Base-by-base conservation (phyloP, 1,140 invertebrate genomes). In the Psilanteris sp. region DNA sequence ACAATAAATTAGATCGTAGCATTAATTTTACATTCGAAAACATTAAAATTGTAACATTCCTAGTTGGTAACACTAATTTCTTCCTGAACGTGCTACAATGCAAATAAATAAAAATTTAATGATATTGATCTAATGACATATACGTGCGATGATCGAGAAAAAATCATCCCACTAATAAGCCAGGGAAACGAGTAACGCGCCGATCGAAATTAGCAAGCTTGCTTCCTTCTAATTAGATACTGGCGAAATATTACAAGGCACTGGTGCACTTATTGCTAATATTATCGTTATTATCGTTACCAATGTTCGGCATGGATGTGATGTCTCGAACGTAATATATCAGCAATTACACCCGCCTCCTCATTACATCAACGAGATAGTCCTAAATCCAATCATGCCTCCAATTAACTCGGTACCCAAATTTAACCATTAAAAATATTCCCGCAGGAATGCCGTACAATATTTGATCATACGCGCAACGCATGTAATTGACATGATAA, bases 211-310 rank as follows among this genome's bases (percentile, higher is more conserved):
- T 79, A 76, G 54, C 67, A 22, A 64, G 50, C 66, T 67, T 29
- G 46, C 36, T 52, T 66, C 34, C 14, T 31, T 57, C 59, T 78
- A 71, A 79, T 76, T 79, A 62, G 68, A 16, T 64, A 55, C 62
- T 68, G 66, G 73, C 77, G 68, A 75, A 76, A 79, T 68, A 79
- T 76, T 72, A 78, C 71, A 70, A 78, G 50, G 64, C 64, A 62
- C 20, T 31, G 48, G 39, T 29, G 39, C 44, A 13, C 41, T 44
- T 48, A 54, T 70, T 64, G 64, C 55, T 32, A 26, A 20, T 39
- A 73, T 66, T 55, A 64, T 68, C 62, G n/a, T 61, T 48, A 62
- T 62, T 44, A 61, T 70, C 57, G 57, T 70, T 48, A 64, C 57
- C 59, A 43, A 74, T 70, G 64, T 73, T 64, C 71, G 70, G 73